Base-by-base conservation (phyloP, 2,113 vertebrate species). In the Epinephelus moara region DNA sequence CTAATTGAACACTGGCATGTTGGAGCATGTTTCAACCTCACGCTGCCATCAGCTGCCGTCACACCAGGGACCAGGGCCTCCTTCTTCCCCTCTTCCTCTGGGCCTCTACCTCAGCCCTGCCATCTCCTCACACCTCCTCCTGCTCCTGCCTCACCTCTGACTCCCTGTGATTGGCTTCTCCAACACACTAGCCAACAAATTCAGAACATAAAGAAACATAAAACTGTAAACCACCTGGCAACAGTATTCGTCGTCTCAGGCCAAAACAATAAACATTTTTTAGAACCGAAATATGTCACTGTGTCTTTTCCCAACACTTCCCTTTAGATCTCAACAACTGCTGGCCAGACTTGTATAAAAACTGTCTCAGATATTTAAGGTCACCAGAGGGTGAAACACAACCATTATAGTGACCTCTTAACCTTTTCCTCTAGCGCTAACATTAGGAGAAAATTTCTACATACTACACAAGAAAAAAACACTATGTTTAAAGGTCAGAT, bases 1-100 rank as follows among this genome's bases (percentile, higher is more conserved):
- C 84, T 91, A 79, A 94, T 90, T 90, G 86, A 93, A 50, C 71
- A 23, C 63, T 6, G 69, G 72, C 88, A 81, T 88, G 91, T 90
- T 6, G 25, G 71, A 81, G 78, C 92, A 90, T 66, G 89, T 85
- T 80, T 78, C 74, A 55, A 63, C 62, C 73, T 71, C 75, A 59
- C 30, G 37, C 85, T 45, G 76, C 81, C 61, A 27, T 86, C 84
- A 84, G 84, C 84, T 75, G 71, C 86, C 47, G 37, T 3, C 53
- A 21, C 75, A 53, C 67, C 14, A 3, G 57, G 53, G 75, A 73
- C 85, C 27, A 6, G 59, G 17, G 33, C 47, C 49, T 40, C 23
- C 49, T 60, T 18, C 53, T 4, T 53, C 33, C 42, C 37, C 33
- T 27, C 45, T 19, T 42, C 56, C 56, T 60, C 67, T 14, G 9